Evolutionary conservation across 2,888 invertebrate genomes (phyloP).

Genomic region (Ectemnius lituratus): DNA sequence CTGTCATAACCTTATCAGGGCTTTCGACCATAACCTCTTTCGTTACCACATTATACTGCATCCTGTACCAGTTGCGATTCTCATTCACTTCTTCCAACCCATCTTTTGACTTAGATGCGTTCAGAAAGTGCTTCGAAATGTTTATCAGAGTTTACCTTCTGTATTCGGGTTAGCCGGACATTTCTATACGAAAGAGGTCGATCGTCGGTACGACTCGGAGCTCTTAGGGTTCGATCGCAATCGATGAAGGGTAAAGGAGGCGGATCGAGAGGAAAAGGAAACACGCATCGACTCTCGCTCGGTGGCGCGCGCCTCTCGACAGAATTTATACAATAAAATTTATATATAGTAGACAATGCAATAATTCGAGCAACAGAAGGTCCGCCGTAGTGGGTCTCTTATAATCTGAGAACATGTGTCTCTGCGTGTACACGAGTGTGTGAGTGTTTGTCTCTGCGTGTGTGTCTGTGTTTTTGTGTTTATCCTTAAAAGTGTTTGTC

Average conservation of each 20-base stretch:
- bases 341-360: conserved; percentile 71
- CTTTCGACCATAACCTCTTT: no score
- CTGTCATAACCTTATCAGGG: no score
- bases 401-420: conserved; percentile 21
- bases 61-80: no score
- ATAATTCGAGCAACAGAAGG: conserved; percentile 72
- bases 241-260: not conserved
- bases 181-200: no score
- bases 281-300: conserved; percentile 61
- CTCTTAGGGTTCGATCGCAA: not conserved
- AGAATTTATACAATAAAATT: conserved; percentile 75
- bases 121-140: no score
- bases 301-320: conserved; percentile 65
- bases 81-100: no score
- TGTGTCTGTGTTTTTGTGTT: conserved; percentile 30
- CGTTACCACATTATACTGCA: no score
- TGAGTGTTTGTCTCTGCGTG: not conserved
- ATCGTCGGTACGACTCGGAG: not conserved
- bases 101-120: no score
- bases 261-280: conserved; percentile 41
- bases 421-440: not conserved
- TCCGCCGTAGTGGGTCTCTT: conserved; percentile 60
- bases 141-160: no score
- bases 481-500: conserved; percentile 29
- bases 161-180: no score